These are phyloP conservation scores for Crambe crambe DNA, from an alignment of 37 sponge, comb jelly and placozoan genomes.

Conservation along the genomic window DNA sequence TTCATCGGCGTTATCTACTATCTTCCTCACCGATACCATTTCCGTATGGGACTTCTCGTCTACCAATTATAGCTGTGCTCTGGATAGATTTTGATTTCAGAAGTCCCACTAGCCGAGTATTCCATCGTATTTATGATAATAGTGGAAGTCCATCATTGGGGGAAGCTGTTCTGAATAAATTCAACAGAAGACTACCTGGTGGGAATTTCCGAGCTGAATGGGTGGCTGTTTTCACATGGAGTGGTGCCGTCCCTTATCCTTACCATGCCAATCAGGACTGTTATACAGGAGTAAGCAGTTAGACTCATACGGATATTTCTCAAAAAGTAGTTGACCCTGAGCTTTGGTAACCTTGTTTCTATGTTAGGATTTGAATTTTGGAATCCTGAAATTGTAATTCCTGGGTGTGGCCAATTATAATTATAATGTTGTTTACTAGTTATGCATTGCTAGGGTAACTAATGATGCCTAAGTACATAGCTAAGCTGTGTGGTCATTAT, in stretches of 20 bases:
- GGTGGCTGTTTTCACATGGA: conserved; percentile 50
- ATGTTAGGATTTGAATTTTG: too few relatives aligned
- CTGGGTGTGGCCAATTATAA: conserved; percentile 2
- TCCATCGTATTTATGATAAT: background rate
- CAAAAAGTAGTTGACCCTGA: too few relatives aligned
- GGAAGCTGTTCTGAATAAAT: conserved; percentile 7
- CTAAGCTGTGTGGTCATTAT: background rate
- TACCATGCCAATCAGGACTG: too few relatives aligned
- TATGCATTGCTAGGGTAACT: background rate
- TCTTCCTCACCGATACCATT: conserved; percentile 38
- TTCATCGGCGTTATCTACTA: conserved; percentile 21
- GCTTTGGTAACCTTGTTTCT: too few relatives aligned
- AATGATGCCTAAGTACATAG: too few relatives aligned
- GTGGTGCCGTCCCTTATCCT: conserved; percentile 17
- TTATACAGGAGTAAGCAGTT: too few relatives aligned
- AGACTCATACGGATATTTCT: too few relatives aligned
- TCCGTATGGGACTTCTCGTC: conserved; percentile 24
- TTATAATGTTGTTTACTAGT: background rate
- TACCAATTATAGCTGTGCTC: conserved; percentile 43
- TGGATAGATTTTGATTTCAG: conserved; percentile 62
- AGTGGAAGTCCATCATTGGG: background rate
- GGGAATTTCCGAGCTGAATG: conserved; percentile 17
- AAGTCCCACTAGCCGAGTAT: background rate
- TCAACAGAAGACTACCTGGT: background rate
- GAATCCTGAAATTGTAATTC: too few relatives aligned